Base-by-base conservation (phyloP, 1,140 invertebrate genomes). In the Cotesia chilonis region DNA sequence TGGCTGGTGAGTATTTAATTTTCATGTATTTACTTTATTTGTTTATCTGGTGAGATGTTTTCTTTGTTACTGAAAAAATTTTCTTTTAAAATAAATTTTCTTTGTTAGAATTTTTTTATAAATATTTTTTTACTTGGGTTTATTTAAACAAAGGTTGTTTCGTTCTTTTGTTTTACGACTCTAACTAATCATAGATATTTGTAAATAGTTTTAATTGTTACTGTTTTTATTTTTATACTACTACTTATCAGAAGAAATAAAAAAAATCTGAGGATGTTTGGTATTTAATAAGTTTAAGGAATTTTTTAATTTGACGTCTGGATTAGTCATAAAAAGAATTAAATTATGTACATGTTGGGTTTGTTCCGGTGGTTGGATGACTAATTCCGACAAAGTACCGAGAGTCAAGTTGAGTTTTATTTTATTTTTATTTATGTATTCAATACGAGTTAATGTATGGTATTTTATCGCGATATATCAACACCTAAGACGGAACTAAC, bases 1-100 rank as follows among this genome's bases (percentile, higher is more conserved):
- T 85, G 70, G 78, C 80, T 81, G 81, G 84, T 85, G 70, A 83
- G 81, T 78, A 38, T 12, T 51, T 28, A n/a, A 10, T 3, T 52
- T 54, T 61, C 64, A 41, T 69, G 28, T 52, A 9, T 6, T n/a
- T 36, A 65, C 64, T 17, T 60, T 28, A 59, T n/a, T 51, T 41
- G 17, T 52, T 7, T 38, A 55, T n/a, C 3, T 54, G 57, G 10
- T n/a, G 17, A 47, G 14, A 14, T 36, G 17, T 55, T 55, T 38
- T 64, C 36, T 54, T 71, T 68, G 66, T 66, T 38, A 14, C 14
- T 66, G 17, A 66, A 38, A 20, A 66, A 38, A 37, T 52, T 47
- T 4, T 9, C 10, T 17, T 51, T 28, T 28, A 17, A 17, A 17
- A 61, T 61, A 61, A 28, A 61, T 61, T 20, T 9, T 35, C 60